Percentiles rank a stretch among this genome's conserved stretches.
These are phyloP conservation scores for Brachionus angularis DNA, from an alignment of 1,140 invertebrate genomes.

Conservation along the genomic window DNA sequence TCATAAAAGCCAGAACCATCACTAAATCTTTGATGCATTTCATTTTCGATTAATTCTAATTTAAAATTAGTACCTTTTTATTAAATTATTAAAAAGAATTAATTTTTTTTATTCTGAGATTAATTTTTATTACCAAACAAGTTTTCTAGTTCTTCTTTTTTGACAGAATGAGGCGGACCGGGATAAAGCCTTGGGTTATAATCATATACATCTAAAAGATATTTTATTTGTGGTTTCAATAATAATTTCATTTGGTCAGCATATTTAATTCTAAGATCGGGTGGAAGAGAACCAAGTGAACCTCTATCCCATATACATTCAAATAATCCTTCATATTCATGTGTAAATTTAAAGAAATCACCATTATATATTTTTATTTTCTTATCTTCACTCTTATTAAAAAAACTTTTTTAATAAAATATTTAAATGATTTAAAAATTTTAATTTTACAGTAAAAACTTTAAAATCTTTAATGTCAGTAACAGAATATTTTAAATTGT, in stretches of 20 bases:
- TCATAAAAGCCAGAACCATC: not conserved
- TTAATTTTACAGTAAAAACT: not conserved
- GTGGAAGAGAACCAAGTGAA: not conserved
- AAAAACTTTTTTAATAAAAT: not conserved
- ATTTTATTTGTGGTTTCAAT: not conserved
- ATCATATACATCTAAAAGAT: slow-evolving; percentile 31
- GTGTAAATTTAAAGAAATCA: slow-evolving; percentile 25
- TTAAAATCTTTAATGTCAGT: slow-evolving; percentile 1
- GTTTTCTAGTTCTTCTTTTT: not conserved
- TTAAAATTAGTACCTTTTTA: slow-evolving; percentile 19
- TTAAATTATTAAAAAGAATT: not conserved
- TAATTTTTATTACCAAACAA: not conserved
- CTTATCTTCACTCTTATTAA: not conserved
- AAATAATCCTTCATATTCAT: slow-evolving; percentile 9
- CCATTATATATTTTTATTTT: slow-evolving; percentile 25
- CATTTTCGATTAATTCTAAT: slow-evolving; percentile 10
- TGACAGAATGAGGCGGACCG: slow-evolving; percentile 9
- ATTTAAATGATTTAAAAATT: not conserved
- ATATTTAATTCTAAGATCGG: not conserved
- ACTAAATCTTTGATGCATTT: not conserved
- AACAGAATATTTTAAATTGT: not conserved
- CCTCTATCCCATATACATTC: slow-evolving; percentile 44
- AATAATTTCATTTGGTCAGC: slow-evolving; percentile 10
- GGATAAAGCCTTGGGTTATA: slow-evolving; percentile 21
- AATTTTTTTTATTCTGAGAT: too few relatives aligned